Conservation (phyloP, 1,140 invertebrate species). For the Ceratina calcarata region DNA sequence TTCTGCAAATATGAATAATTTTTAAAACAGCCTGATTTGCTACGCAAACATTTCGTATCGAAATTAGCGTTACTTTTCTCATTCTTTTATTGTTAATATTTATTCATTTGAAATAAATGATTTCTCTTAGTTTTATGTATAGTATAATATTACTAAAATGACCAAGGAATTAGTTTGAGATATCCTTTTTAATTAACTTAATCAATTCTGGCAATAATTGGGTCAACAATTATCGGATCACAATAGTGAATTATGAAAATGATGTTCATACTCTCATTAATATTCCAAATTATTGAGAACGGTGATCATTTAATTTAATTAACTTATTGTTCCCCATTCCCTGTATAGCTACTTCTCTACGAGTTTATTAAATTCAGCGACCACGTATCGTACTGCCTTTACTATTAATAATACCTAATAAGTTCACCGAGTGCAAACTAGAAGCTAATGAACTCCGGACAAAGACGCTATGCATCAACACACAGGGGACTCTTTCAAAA, state of each 20-base stretch:
- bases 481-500: background rate
- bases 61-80: too few relatives aligned
- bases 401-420: constrained; percentile 13
- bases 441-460: constrained; percentile 31
- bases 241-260: background rate
- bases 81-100: too few relatives aligned
- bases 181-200: constrained; percentile 7
- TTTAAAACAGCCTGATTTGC: too few relatives aligned
- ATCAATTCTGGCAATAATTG: background rate
- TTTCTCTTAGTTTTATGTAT: too few relatives aligned
- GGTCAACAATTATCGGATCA: background rate
- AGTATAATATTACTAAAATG: too few relatives aligned
- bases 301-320: constrained; percentile 6
- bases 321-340: background rate
- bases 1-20: too few relatives aligned
- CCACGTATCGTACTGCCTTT: background rate
- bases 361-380: constrained; percentile 9
- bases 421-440: background rate
- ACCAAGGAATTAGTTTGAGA: too few relatives aligned
- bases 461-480: background rate
- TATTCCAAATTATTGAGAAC: background rate
- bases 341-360: background rate
- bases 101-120: too few relatives aligned
- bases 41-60: too few relatives aligned
- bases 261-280: background rate